Evolutionary conservation across 2,888 invertebrate genomes (phyloP).

Genomic region (Tortrix viridana): DNA sequence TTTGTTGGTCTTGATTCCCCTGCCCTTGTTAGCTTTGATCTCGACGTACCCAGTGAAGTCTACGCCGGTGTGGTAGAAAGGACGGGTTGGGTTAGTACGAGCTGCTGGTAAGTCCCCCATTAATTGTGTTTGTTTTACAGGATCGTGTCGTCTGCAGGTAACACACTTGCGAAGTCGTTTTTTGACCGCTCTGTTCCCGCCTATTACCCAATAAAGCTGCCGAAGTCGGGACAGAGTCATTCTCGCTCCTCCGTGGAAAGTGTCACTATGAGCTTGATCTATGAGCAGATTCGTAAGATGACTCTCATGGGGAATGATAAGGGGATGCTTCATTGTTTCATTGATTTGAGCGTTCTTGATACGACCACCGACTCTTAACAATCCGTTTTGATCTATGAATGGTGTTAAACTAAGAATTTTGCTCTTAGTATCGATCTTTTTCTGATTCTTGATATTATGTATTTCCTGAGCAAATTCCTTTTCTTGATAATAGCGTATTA

Average conservation of each 20-base stretch:
- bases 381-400: background rate
- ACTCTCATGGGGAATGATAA: background rate
- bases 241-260: slow-evolving; percentile 34
- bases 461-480: background rate
- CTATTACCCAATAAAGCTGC: slow-evolving; percentile 33
- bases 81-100: background rate
- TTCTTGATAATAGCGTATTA: slow-evolving; percentile 13
- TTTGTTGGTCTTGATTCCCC: slow-evolving; percentile 28
- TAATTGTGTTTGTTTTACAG: background rate
- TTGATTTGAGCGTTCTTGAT: background rate
- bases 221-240: slow-evolving; percentile 33
- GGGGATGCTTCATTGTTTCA: background rate
- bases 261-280: slow-evolving; percentile 31
- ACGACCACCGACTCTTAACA: background rate
- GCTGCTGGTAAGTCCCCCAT: background rate
- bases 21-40: background rate
- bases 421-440: background rate
- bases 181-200: slow-evolving; percentile 26
- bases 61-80: background rate
- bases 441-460: background rate
- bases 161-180: background rate
- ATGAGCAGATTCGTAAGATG: background rate
- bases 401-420: background rate
- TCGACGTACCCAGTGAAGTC: background rate
- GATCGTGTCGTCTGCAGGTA: background rate